Conservation (phyloP, 2,888 invertebrate genomes). For the Oasisia sp. region DNA sequence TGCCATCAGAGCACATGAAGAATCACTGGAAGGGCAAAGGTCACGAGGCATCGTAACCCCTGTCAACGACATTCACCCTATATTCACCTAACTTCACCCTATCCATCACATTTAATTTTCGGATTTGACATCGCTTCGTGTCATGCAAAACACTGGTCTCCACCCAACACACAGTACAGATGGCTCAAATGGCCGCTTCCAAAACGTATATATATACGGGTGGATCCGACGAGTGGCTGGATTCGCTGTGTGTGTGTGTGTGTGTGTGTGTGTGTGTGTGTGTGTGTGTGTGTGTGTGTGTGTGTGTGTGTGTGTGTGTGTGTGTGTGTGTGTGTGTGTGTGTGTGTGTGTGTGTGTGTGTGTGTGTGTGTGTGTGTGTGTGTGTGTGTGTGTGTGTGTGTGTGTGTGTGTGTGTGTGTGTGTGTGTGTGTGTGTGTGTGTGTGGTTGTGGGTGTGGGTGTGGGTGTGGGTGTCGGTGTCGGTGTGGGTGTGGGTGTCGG, state of each 20-base stretch:
- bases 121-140: neutral
- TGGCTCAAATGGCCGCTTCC: neutral
- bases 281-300: constrained; percentile 26
- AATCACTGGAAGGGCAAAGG: neutral
- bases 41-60: neutral
- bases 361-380: constrained; percentile 31
- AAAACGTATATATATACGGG: neutral
- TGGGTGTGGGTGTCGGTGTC: too few species aligned
- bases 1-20: neutral
- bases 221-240: neutral
- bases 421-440: constrained; percentile 32
- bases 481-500: constrained; percentile 19
- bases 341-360: constrained; percentile 27
- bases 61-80: neutral
- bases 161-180: neutral
- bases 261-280: constrained; percentile 20
- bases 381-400: constrained; percentile 29
- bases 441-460: constrained; percentile 32
- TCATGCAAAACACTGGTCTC: neutral
- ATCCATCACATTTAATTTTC: constrained; percentile 17
- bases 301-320: constrained; percentile 22
- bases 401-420: constrained; percentile 29
- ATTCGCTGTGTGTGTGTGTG: constrained; percentile 17
- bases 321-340: constrained; percentile 21
- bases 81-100: neutral